These are phyloP conservation scores for Tenebrio molitor DNA, from an alignment of 1,140 invertebrate species.

Conservation along the genomic window DNA sequence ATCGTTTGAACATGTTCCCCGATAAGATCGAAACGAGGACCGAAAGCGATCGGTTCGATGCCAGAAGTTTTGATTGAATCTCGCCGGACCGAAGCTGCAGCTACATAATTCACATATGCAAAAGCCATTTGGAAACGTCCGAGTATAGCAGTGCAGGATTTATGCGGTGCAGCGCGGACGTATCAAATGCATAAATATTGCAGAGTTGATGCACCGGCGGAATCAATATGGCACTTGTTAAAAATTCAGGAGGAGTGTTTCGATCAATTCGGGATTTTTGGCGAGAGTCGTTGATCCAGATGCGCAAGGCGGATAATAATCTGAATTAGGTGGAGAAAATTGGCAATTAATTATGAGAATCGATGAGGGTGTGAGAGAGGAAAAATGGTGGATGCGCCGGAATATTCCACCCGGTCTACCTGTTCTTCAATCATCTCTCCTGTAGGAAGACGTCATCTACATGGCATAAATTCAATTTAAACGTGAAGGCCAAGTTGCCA, in stretches of 20 bases:
- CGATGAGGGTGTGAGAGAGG: neutral
- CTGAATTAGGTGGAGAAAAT: neutral
- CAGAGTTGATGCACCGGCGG: constrained; percentile 5
- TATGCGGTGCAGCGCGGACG: neutral
- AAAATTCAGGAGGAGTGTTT: neutral
- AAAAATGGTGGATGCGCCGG: constrained; percentile 32
- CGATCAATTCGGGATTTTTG: too few relatives aligned
- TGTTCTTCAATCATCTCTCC: too few relatives aligned
- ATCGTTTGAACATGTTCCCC: too few relatives aligned
- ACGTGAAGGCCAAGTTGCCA: neutral
- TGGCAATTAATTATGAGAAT: neutral
- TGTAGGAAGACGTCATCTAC: neutral
- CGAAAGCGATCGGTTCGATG: too few relatives aligned
- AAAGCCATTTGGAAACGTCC: constrained; percentile 18
- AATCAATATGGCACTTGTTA: neutral
- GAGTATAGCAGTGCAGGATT: constrained; percentile 17
- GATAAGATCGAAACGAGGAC: too few relatives aligned
- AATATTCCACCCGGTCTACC: too few relatives aligned
- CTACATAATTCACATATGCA: constrained; percentile 19
- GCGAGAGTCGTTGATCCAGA: too few relatives aligned
- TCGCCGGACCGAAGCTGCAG: constrained; percentile 9
- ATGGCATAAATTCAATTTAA: neutral
- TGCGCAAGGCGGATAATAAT: neutral
- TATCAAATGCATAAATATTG: constrained; percentile 28
- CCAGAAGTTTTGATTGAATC: too few relatives aligned